A percentile compares a stretch with the other conserved stretches of the same genome.
These are phyloP conservation scores for Neoascia interrupta DNA, from an alignment of 2,888 invertebrate species.

Conservation along the genomic window DNA sequence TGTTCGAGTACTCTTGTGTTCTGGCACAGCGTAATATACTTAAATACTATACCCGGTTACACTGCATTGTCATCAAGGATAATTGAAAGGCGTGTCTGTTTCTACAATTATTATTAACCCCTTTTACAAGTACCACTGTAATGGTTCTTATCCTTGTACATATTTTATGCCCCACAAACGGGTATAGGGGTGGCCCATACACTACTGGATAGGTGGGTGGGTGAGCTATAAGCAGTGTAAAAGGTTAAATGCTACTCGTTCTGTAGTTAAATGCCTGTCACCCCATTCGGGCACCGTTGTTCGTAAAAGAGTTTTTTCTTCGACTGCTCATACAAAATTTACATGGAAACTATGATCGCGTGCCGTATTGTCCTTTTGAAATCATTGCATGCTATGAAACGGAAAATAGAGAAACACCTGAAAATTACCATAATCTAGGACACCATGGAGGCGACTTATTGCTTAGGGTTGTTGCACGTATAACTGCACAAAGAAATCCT, in stretches of 20 bases:
- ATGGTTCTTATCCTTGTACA: slow-evolving; percentile 9
- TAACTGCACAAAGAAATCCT: too few species aligned
- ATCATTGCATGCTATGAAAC: slow-evolving; percentile 36
- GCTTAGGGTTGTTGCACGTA: not conserved
- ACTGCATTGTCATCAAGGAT: slow-evolving; percentile 57
- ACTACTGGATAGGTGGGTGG: not conserved
- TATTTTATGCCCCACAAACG: not conserved
- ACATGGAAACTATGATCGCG: slow-evolving; percentile 61
- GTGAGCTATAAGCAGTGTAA: not conserved
- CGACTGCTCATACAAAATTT: slow-evolving; percentile 41
- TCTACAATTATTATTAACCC: slow-evolving; percentile 65
- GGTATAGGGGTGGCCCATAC: not conserved
- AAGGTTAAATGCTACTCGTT: slow-evolving; percentile 62
- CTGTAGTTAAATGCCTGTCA: slow-evolving; percentile 64
- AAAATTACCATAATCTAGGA: slow-evolving; percentile 54
- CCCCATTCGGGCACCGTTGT: slow-evolving; percentile 47
- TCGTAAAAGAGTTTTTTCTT: slow-evolving; percentile 51
- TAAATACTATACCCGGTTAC: not conserved
- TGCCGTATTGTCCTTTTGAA: slow-evolving; percentile 48
- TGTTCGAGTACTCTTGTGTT: slow-evolving; percentile 20
- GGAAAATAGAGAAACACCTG: slow-evolving; percentile 37
- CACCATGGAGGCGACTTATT: not conserved
- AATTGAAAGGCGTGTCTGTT: slow-evolving; percentile 63
- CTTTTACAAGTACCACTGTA: slow-evolving; percentile 49
- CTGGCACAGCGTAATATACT: not conserved